Evolutionary conservation across 2,113 vertebrate genomes (phyloP).

Genomic region (Emydocephalus ijimae): DNA sequence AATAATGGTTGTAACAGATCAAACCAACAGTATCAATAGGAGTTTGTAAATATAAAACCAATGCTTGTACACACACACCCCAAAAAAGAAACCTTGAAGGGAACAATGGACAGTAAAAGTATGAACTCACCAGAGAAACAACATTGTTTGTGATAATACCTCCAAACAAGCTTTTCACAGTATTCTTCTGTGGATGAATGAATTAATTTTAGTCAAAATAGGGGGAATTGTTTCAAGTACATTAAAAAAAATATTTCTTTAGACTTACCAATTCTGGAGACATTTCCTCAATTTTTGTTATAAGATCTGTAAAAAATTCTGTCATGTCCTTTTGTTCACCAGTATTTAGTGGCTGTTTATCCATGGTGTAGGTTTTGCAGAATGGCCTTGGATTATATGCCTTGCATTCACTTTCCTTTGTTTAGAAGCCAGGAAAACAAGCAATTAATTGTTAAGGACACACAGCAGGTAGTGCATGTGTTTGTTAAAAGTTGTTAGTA

Average conservation of each 20-base stretch:
- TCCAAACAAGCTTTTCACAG: slow-evolving; percentile 97
- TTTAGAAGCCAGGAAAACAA: slow-evolving; percentile 5
- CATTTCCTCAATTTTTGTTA: slow-evolving; percentile 99
- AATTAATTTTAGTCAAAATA: slow-evolving; percentile 53
- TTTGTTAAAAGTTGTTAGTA: background rate
- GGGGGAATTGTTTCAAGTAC: background rate
- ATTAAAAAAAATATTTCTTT: slow-evolving; percentile 14
- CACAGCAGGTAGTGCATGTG: background rate
- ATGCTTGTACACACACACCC: background rate
- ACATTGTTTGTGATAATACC: slow-evolving; percentile 99
- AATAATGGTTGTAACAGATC: background rate
- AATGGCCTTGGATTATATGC: slow-evolving; percentile 97
- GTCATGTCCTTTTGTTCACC: slow-evolving; percentile 99
- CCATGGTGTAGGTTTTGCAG: slow-evolving; percentile 99
- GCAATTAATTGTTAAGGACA: background rate
- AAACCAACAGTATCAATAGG: background rate
- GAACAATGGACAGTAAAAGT: background rate
- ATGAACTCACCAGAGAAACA: slow-evolving; percentile 89
- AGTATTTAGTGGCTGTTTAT: slow-evolving; percentile 97
- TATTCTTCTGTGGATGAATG: slow-evolving; percentile 86
- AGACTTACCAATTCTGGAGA: slow-evolving; percentile 90
- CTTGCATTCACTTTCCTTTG: slow-evolving; percentile 95
- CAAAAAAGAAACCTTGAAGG: slow-evolving; percentile 11
- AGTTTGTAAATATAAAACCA: slow-evolving; percentile 16
- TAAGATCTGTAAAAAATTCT: slow-evolving; percentile 97